phyloP scores from a whole-genome alignment of 2,797 vertebrate species.

The Arctocebus calabarensis region DNA sequence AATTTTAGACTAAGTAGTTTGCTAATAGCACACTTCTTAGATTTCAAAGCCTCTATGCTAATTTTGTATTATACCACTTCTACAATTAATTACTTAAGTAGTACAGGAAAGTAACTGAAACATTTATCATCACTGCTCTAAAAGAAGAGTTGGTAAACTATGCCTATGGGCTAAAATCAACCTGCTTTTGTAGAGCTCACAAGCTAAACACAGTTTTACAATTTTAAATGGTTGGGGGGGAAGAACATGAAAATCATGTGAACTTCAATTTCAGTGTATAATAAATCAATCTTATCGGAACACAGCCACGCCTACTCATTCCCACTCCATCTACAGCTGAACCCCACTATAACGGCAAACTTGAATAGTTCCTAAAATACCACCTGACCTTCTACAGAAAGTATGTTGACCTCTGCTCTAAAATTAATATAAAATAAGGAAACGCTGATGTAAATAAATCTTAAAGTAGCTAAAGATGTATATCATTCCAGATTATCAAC shows the following conservation, averaged over 20 bases:
- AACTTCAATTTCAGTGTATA: conserved; percentile 46
- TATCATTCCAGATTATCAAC: neutral
- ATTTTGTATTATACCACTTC: neutral
- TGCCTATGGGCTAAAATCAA: neutral
- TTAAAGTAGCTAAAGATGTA: neutral
- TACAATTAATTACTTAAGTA: conserved; percentile 16
- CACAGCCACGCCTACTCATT: neutral
- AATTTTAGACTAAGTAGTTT: neutral
- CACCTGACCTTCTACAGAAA: neutral
- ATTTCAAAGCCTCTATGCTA: neutral
- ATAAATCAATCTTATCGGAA: neutral
- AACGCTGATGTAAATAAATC: conserved; percentile 1
- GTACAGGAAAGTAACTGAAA: neutral
- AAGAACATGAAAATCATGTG: neutral
- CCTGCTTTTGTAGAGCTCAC: neutral
- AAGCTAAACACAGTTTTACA: neutral
- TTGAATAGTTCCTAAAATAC: neutral
- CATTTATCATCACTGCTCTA: neutral
- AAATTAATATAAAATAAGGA: conserved; percentile 13
- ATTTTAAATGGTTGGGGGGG: neutral
- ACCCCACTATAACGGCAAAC: neutral
- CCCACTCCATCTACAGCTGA: neutral
- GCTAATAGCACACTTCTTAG: neutral
- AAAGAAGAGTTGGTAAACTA: neutral
- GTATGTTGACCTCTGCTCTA: neutral